Evolutionary conservation across 2,797 vertebrate genomes (phyloP), one percentile per base, ranked within the genome.

Genomic region (Mycteria americana): DNA sequence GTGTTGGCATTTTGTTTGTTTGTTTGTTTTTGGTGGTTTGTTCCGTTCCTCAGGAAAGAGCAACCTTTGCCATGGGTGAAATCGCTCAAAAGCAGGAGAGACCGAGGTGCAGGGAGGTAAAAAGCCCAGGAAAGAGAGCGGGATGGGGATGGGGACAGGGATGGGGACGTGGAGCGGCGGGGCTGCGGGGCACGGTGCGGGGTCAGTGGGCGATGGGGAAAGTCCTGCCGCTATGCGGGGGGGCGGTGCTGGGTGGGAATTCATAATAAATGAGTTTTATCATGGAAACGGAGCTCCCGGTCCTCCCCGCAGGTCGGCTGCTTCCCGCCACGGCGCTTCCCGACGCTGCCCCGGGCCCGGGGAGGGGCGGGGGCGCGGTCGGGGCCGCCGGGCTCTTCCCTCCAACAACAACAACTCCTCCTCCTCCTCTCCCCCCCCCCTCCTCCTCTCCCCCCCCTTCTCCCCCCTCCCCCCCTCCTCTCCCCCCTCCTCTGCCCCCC

Each of bases 1-100:
- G 83, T 92, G 96, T 96, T 64, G 88, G 86, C 93, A 37, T 85
- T 95, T 90, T 60, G 16, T 16, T 97, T 96, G 81, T 94, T 95
- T 97, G 92, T 92, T 96, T 97, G 90, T 74, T 96, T 97, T 95
- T 18, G 2, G 72, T 4, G 45, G 53, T 75, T 96, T 95, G 79
- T 90, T 95, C 91, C 21, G 11, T 90, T 95, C 92, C 92, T 92
- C 59, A 92, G 93, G 82, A 91, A 95, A 74, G 70, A 92, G 93
- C 63, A 91, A 50, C 82, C 79, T 93, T 69, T 93, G 85, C 78
- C 74, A n/a, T 10, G 90, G 54, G 80, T 54, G 80, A 54, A 90
- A 65, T 24, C 2, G 23, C 54, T 16, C 2, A 31, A 39, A 70
- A 88, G 51, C 35, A 13, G 35, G 86, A 74, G 28, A 80, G 23